Conservation (phyloP, 2,888 invertebrate genomes). For the Mechanitis messenoides region DNA sequence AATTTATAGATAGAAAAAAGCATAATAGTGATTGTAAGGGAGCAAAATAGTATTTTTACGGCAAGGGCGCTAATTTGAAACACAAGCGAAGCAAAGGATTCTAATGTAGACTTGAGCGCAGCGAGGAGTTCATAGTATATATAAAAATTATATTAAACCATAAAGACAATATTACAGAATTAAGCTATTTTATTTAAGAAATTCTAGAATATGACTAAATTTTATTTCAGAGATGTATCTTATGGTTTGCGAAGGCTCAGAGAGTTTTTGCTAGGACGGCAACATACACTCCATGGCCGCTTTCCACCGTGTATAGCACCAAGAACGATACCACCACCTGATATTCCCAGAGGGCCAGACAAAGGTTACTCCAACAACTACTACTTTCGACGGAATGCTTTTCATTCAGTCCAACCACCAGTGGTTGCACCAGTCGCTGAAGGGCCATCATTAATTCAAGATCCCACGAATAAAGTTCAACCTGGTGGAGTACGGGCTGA, state of each 20-base stretch:
- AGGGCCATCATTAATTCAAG: constrained; percentile 37
- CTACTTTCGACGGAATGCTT: constrained; percentile 44
- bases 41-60: too few species aligned
- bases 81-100: too few species aligned
- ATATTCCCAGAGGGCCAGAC: constrained; percentile 53
- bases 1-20: too few species aligned
- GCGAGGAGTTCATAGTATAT: too few species aligned
- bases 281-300: constrained; percentile 46
- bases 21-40: too few species aligned
- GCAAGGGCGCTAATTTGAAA: too few species aligned
- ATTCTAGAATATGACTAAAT: constrained; percentile 24
- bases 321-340: constrained; percentile 52
- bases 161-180: too few species aligned
- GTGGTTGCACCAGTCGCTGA: constrained; percentile 57
- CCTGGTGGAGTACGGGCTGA: constrained; percentile 39
- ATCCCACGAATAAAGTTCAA: constrained; percentile 33
- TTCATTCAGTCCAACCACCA: constrained; percentile 55
- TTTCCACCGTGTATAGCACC: constrained; percentile 49
- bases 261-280: constrained; percentile 53
- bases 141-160: too few species aligned
- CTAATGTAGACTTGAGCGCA: too few species aligned
- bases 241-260: constrained; percentile 44
- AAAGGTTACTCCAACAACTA: constrained; percentile 50
- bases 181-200: neutral
- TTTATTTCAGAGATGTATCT: constrained; percentile 53